Evolutionary conservation across 2,888 invertebrate species (phyloP).

Genomic region (Mesorhabditis spiculigera): DNA sequence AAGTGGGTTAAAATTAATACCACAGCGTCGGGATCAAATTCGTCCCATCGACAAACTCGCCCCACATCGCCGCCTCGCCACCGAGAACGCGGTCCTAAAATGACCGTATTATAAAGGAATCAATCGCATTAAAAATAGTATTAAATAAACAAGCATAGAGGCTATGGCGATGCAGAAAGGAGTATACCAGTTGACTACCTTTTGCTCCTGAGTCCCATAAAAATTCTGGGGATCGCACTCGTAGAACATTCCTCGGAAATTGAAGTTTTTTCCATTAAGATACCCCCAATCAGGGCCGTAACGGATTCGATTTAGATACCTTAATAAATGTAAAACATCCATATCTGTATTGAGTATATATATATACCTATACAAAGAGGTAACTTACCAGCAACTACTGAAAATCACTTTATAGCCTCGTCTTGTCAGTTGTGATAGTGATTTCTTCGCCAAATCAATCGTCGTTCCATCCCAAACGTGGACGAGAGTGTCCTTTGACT

Average conservation of each 20-base stretch:
- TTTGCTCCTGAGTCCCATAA: conserved; percentile 63
- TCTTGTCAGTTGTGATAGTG: conserved; percentile 20
- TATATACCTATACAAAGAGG: conserved; percentile 16
- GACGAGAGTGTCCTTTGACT: conserved; percentile 63
- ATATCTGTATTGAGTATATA: too few relatives aligned
- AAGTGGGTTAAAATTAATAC: too few relatives aligned
- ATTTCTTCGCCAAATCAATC: conserved; percentile 14
- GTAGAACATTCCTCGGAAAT: conserved; percentile 50
- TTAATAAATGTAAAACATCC: conserved; percentile 9
- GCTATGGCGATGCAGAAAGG: background rate
- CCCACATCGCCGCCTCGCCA: conserved; percentile 88
- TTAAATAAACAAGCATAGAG: background rate
- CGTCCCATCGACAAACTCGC: conserved; percentile 75
- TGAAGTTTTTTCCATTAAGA: conserved; percentile 11
- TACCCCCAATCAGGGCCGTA: conserved; percentile 57
- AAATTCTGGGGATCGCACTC: conserved; percentile 60
- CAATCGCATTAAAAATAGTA: too few relatives aligned
- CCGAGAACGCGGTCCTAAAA: conserved; percentile 70
- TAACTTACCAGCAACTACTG: conserved; percentile 76
- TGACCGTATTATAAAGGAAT: background rate
- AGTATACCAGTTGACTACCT: conserved; percentile 54
- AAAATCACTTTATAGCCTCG: conserved; percentile 62
- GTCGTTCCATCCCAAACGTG: conserved; percentile 73
- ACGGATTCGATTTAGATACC: conserved; percentile 77
- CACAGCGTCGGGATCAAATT: conserved; percentile 68